phyloP scores from a whole-genome alignment of 2,888 invertebrate species.

The Spodoptera picta region DNA sequence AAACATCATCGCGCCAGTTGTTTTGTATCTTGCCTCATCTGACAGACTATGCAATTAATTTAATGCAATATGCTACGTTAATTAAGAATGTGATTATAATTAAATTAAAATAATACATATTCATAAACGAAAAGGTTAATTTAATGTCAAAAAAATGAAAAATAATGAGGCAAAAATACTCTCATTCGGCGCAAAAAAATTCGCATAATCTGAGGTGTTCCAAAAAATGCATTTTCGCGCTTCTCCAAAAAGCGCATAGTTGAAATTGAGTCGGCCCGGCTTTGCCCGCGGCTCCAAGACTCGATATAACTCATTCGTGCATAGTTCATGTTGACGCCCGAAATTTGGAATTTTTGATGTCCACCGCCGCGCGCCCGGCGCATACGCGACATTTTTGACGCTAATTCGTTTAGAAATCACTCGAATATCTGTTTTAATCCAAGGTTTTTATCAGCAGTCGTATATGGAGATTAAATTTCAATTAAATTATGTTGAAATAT shows the following conservation, averaged over 20 bases:
- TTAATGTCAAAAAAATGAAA: conserved; percentile 1
- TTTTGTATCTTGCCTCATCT: conserved; percentile 4
- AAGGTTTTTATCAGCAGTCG: too few species aligned
- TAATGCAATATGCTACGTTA: not conserved
- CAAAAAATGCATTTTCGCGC: conserved; percentile 28
- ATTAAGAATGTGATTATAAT: too few species aligned
- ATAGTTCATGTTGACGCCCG: conserved; percentile 66
- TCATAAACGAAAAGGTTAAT: too few species aligned
- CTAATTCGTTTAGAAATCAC: conserved; percentile 73
- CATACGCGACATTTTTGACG: conserved; percentile 69
- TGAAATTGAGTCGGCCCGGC: conserved; percentile 39
- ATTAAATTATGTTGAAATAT: too few species aligned
- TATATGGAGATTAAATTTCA: too few species aligned
- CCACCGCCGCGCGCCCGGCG: conserved; percentile 60
- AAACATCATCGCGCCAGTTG: conserved; percentile 5
- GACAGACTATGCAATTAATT: conserved; percentile 8
- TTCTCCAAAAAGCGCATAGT: conserved; percentile 49
- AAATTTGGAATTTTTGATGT: conserved; percentile 72
- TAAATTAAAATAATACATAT: too few species aligned
- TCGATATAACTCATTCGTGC: conserved; percentile 71
- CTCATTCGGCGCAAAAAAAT: conserved; percentile 5
- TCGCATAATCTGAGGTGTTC: conserved; percentile 25
- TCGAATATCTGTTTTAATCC: conserved; percentile 55
- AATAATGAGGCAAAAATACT: not conserved
- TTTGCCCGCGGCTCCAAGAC: conserved; percentile 12